phyloP scores from a whole-genome alignment of 2,888 invertebrate genomes.

The Philereme transversata region DNA sequence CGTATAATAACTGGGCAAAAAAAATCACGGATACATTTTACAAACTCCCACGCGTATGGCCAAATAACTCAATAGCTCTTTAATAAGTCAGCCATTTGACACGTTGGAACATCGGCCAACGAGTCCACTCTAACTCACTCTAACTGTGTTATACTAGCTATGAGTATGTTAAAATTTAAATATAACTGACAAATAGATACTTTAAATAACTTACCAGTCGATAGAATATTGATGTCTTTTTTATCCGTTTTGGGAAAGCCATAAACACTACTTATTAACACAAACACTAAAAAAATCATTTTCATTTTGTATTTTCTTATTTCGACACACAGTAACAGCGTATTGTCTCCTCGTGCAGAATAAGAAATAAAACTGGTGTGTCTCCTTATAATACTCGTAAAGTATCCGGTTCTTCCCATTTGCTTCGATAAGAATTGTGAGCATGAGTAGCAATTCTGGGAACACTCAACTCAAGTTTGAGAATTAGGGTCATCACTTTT shows the following conservation, averaged over 20 bases:
- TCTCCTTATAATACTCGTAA: constrained; percentile 6
- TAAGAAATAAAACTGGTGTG: constrained; percentile 1
- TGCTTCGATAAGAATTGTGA: constrained; percentile 5
- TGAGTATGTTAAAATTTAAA: too few relatives aligned
- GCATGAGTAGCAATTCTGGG: background rate
- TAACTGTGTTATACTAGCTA: too few relatives aligned
- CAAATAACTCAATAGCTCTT: too few relatives aligned
- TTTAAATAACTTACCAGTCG: constrained; percentile 10
- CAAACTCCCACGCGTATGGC: too few relatives aligned
- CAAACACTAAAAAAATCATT: constrained; percentile 4
- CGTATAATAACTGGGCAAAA: too few relatives aligned
- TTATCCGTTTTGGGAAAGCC: constrained; percentile 5
- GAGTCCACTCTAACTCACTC: too few relatives aligned
- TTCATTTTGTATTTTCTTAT: constrained; percentile 8
- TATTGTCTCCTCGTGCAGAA: constrained; percentile 3
- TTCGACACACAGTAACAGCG: constrained; percentile 1
- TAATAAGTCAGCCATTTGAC: too few relatives aligned
- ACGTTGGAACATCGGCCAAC: too few relatives aligned
- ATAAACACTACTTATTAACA: constrained; percentile 9
- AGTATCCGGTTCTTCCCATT: constrained; percentile 19
- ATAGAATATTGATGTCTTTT: background rate
- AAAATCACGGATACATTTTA: too few relatives aligned
- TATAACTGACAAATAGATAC: too few relatives aligned
- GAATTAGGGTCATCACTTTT: background rate
- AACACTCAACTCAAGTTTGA: constrained; percentile 1